Evolutionary conservation across 2,797 vertebrate genomes (phyloP).

Genomic region (Enteromius afrohamiltoni): DNA sequence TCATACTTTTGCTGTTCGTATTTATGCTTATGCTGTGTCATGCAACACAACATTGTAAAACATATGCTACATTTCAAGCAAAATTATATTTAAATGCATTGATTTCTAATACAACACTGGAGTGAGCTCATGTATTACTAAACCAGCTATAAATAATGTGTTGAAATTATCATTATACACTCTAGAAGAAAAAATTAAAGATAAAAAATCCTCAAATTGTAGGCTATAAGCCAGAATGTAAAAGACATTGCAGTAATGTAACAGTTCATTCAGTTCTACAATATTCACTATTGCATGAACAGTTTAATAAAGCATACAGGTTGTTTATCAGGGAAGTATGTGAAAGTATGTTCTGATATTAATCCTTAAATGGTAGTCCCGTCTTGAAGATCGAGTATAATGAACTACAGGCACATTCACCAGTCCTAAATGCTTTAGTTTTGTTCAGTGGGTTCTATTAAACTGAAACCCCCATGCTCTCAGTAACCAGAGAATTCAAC

Average conservation of each 20-base stretch:
- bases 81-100: background rate
- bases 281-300: background rate
- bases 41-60: background rate
- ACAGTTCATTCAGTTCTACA: background rate
- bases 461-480: background rate
- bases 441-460: slow-evolving; percentile 6
- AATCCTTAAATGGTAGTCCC: background rate
- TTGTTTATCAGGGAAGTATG: background rate
- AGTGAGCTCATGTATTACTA: background rate
- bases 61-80: background rate
- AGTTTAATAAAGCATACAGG: background rate
- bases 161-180: background rate
- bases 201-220: background rate
- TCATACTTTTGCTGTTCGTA: background rate
- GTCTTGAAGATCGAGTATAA: background rate
- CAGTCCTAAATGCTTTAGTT: slow-evolving; percentile 7
- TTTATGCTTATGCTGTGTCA: background rate
- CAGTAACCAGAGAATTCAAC: slow-evolving; percentile 29
- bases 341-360: background rate
- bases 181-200: background rate
- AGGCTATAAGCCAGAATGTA: background rate
- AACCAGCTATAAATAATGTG: background rate
- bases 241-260: background rate
- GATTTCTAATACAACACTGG: background rate
- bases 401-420: slow-evolving; percentile 1